phyloP scores from a whole-genome alignment of 2,113 vertebrate species.

The Ariopsis seemanni region DNA sequence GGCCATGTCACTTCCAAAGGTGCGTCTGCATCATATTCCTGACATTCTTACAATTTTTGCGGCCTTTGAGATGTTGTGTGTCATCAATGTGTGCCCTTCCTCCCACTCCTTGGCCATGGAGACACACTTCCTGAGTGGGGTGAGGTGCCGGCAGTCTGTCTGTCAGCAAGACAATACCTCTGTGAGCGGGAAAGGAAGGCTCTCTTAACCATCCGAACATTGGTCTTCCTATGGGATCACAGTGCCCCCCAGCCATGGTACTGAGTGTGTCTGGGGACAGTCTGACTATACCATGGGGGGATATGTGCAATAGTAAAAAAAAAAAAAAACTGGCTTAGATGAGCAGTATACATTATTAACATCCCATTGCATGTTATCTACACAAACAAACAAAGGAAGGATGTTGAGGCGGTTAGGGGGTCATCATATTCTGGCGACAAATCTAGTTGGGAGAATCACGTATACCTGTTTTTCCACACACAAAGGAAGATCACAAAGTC shows the following conservation, averaged over 20 bases:
- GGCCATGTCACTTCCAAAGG: background rate
- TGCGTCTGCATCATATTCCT: background rate
- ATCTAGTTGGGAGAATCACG: constrained; percentile 27
- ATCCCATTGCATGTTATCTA: constrained; percentile 45
- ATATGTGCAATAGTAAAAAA: constrained; percentile 39
- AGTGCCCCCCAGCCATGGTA: constrained; percentile 43
- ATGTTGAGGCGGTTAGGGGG: constrained; percentile 56
- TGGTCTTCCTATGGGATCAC: constrained; percentile 62
- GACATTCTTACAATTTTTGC: background rate
- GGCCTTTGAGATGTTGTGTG: constrained; percentile 31
- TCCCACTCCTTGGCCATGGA: constrained; percentile 53
- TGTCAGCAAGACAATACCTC: constrained; percentile 66
- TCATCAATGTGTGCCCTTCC: constrained; percentile 35
- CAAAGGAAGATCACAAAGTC: constrained; percentile 15
- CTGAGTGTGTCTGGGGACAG: constrained; percentile 53
- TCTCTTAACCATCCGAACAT: constrained; percentile 63
- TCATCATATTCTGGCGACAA: constrained; percentile 46
- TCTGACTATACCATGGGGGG: constrained; percentile 43
- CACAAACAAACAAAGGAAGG: constrained; percentile 73
- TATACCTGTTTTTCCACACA: constrained; percentile 51
- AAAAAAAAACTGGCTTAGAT: background rate
- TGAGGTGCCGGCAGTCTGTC: constrained; percentile 70
- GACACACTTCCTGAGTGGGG: constrained; percentile 66
- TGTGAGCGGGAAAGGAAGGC: constrained; percentile 68
- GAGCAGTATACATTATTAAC: constrained; percentile 5